Evolutionary conservation across 2,797 vertebrate species (phyloP).

Genomic region (Epinephelus malabaricus): DNA sequence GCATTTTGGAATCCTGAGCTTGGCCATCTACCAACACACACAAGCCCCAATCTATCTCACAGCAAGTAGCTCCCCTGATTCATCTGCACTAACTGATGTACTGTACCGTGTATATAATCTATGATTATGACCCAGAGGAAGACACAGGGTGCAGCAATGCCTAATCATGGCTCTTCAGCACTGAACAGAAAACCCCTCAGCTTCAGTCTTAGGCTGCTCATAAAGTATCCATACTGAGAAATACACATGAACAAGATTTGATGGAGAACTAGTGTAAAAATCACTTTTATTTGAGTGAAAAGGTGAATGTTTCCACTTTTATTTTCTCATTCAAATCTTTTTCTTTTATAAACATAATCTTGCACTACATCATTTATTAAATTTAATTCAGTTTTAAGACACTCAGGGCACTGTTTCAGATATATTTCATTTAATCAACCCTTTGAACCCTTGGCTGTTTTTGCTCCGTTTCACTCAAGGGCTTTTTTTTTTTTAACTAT

Average conservation of each 20-base stretch:
- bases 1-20: not conserved
- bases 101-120: slow-evolving; percentile 18
- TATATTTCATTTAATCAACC: not conserved
- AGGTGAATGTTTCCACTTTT: not conserved
- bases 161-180: slow-evolving; percentile 12
- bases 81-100: slow-evolving; percentile 17
- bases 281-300: not conserved
- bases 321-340: no score
- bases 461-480: not conserved
- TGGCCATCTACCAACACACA: not conserved
- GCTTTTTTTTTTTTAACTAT: not conserved
- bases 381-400: not conserved
- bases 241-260: not conserved
- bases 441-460: not conserved
- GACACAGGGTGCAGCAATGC: slow-evolving; percentile 7
- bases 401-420: not conserved
- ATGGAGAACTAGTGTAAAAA: not conserved
- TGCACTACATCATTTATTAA: not conserved
- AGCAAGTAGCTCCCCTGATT: slow-evolving; percentile 13
- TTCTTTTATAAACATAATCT: not conserved
- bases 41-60: not conserved
- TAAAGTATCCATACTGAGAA: not conserved
- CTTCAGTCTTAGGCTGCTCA: not conserved
- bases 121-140: slow-evolving; percentile 18
- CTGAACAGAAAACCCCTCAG: slow-evolving; percentile 3